Conservation (phyloP, 1,140 invertebrate species). For the Trichoplusia ni region DNA sequence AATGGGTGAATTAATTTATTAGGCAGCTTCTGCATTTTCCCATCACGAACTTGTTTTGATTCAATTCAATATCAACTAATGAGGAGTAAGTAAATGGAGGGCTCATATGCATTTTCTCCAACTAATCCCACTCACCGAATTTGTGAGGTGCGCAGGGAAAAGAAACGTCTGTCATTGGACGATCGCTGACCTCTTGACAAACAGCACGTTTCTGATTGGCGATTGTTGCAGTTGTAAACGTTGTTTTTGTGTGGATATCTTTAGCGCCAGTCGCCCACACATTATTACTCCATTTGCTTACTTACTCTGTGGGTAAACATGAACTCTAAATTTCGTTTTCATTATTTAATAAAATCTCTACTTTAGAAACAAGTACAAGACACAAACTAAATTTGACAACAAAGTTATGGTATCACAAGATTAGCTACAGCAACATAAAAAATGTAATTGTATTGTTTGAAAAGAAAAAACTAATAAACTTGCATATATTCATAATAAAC, state of each 20-base stretch:
- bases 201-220: neutral
- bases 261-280: neutral
- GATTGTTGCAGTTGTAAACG: too few relatives aligned
- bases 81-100: conserved; percentile 13
- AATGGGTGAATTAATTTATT: neutral
- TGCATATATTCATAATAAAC: too few relatives aligned
- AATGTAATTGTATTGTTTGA: too few relatives aligned
- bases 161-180: conserved; percentile 6
- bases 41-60: neutral
- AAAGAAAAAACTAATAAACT: too few relatives aligned
- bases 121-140: conserved; percentile 4
- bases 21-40: neutral
- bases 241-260: neutral
- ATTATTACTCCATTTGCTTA: conserved; percentile 18
- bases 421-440: too few relatives aligned
- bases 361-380: neutral
- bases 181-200: neutral
- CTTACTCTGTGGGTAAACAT: conserved; percentile 20
- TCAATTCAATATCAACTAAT: neutral
- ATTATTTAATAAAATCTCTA: neutral
- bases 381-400: neutral
- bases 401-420: too few relatives aligned
- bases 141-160: neutral
- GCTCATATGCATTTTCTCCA: neutral
- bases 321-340: neutral